These are phyloP conservation scores for Gonioctena quinquepunctata DNA, from an alignment of 1,140 invertebrate species.

Conservation along the genomic window DNA sequence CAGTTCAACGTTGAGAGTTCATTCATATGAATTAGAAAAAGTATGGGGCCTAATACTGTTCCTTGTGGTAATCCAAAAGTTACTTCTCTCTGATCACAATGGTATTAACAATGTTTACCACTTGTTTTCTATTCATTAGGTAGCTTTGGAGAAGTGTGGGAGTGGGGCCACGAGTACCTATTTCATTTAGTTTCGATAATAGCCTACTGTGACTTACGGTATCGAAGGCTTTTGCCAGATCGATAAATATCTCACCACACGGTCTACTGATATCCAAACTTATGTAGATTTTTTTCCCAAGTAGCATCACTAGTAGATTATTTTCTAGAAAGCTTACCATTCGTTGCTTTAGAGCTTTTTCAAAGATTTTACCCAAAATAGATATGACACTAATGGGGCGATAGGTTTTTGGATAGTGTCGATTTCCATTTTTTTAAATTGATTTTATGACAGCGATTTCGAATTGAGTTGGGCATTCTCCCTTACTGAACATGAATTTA, in stretches of 20 bases:
- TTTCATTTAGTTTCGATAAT: too few species aligned
- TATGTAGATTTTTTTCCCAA: too few species aligned
- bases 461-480: neutral
- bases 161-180: neutral
- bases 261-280: neutral
- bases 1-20: too few species aligned
- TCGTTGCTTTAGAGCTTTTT: neutral
- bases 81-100: neutral
- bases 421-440: constrained; percentile 1
- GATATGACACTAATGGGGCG: constrained; percentile 8
- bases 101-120: neutral
- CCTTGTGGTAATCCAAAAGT: neutral
- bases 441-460: constrained; percentile 14
- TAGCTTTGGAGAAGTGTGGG: neutral
- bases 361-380: too few species aligned
- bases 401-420: neutral
- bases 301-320: neutral
- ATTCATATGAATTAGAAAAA: too few species aligned
- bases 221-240: too few species aligned
- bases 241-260: neutral
- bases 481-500: constrained; percentile 1
- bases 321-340: neutral
- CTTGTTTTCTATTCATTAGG: neutral
- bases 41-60: too few species aligned
- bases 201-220: too few species aligned